Evolutionary conservation across 92 coral and sea anemone species (phyloP).

Genomic region (Galaxea fascicularis): DNA sequence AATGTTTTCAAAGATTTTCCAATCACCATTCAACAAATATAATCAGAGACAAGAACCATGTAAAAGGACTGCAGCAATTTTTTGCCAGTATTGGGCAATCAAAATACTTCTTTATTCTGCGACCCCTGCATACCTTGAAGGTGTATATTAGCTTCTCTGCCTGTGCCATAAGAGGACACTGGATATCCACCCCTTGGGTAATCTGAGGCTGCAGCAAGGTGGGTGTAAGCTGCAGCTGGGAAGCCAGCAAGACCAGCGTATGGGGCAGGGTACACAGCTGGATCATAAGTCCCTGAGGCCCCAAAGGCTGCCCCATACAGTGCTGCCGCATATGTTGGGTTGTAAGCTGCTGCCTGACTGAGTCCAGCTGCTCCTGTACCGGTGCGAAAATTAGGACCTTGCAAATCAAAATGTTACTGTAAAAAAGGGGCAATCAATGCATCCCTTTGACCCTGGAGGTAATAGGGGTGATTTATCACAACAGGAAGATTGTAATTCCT

Average conservation of each 20-base stretch:
- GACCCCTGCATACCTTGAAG: slow-evolving; percentile 88
- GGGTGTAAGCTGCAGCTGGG: slow-evolving; percentile 71
- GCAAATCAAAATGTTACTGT: background rate
- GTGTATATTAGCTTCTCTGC: slow-evolving; percentile 67
- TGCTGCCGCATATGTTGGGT: slow-evolving; percentile 79
- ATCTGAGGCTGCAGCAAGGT: slow-evolving; percentile 70
- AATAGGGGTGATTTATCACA: no score
- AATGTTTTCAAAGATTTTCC: background rate
- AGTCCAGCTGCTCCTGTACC: slow-evolving; percentile 75
- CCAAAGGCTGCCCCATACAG: slow-evolving; percentile 85
- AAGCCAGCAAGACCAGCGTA: slow-evolving; percentile 71
- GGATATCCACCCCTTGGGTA: slow-evolving; percentile 79
- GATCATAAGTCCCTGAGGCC: slow-evolving; percentile 83
- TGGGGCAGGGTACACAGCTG: slow-evolving; percentile 76
- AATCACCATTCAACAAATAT: background rate
- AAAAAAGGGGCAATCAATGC: background rate
- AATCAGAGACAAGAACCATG: background rate
- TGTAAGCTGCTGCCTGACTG: slow-evolving; percentile 68
- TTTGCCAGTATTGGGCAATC: slow-evolving; percentile 57
- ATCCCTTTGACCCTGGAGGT: background rate
- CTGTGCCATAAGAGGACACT: slow-evolving; percentile 69
- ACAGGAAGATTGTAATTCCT: no score
- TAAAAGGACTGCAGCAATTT: background rate
- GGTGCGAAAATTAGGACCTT: slow-evolving; percentile 72
- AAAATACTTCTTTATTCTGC: slow-evolving; percentile 74